Percentiles rank a stretch among this genome's conserved stretches.
Conservation (phyloP, 1,140 invertebrate genomes). For the Whitmania pigra region DNA sequence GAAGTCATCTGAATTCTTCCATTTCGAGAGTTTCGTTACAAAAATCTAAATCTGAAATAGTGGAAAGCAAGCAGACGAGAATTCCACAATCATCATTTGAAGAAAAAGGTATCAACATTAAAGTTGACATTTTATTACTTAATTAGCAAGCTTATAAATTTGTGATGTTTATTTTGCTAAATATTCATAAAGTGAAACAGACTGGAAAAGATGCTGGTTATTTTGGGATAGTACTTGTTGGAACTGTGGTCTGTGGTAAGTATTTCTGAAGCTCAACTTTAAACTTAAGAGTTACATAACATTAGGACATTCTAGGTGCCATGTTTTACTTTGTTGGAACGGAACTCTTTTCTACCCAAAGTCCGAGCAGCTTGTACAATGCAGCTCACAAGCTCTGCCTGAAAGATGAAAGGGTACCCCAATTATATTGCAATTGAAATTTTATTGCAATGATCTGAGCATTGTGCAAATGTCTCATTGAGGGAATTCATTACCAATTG, state of each 20-base stretch:
- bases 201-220: slow-evolving; percentile 34
- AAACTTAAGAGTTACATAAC: background rate
- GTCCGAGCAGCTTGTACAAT: slow-evolving; percentile 68
- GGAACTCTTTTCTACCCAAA: slow-evolving; percentile 73
- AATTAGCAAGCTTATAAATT: background rate
- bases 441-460: background rate
- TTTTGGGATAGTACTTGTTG: slow-evolving; percentile 30
- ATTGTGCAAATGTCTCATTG: background rate
- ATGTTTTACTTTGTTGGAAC: slow-evolving; percentile 69
- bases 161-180: background rate
- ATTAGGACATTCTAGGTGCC: slow-evolving; percentile 38
- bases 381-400: slow-evolving; percentile 60
- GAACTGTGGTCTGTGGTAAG: slow-evolving; percentile 32
- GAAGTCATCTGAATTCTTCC: too few species aligned
- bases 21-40: too few species aligned
- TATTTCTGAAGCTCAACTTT: background rate
- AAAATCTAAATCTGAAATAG: too few species aligned
- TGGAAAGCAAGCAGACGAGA: too few species aligned
- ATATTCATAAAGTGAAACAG: slow-evolving; percentile 30
- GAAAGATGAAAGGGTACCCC: slow-evolving; percentile 53
- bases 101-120: too few species aligned
- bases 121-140: too few species aligned
- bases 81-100: too few species aligned
- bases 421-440: background rate
- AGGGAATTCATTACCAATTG: background rate